Evolutionary conservation across 2,888 invertebrate genomes (phyloP).

Genomic region (Lasius platythorax): DNA sequence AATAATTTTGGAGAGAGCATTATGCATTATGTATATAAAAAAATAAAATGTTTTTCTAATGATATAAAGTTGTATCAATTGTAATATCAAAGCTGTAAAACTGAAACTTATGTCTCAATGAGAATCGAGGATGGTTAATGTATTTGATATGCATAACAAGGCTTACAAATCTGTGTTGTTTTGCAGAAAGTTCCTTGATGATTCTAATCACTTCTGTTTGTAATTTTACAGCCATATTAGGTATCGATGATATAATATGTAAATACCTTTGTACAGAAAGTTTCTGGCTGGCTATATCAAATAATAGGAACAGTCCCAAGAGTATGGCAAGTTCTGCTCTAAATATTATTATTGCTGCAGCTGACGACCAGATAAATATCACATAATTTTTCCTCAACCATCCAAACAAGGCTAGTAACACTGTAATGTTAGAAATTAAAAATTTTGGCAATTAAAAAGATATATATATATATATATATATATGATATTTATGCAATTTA

Average conservation of each 20-base stretch:
- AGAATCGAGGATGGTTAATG: conserved; percentile 48
- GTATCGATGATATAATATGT: conserved; percentile 72
- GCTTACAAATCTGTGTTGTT: conserved; percentile 73
- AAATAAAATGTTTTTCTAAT: not conserved
- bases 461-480: conserved; percentile 11
- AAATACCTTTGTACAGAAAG: conserved; percentile 90
- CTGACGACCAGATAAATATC: conserved; percentile 94
- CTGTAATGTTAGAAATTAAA: conserved; percentile 87
- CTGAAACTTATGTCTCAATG: conserved; percentile 25
- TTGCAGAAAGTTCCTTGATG: conserved; percentile 71
- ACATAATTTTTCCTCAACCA: conserved; percentile 88
- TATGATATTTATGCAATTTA: not conserved
- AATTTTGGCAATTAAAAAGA: conserved; percentile 15
- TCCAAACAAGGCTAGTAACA: too few species aligned
- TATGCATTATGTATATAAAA: not conserved
- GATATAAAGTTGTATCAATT: conserved; percentile 1
- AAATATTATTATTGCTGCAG: conserved; percentile 95
- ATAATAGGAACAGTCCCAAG: conserved; percentile 93
- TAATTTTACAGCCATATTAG: conserved; percentile 72
- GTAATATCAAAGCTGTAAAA: not conserved
- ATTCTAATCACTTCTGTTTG: conserved; percentile 73
- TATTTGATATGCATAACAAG: conserved; percentile 68
- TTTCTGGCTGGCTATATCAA: conserved; percentile 92
- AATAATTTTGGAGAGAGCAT: not conserved
- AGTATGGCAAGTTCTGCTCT: conserved; percentile 95